phyloP scores from a whole-genome alignment of 2,888 invertebrate genomes.

The Terebella lapidaria region DNA sequence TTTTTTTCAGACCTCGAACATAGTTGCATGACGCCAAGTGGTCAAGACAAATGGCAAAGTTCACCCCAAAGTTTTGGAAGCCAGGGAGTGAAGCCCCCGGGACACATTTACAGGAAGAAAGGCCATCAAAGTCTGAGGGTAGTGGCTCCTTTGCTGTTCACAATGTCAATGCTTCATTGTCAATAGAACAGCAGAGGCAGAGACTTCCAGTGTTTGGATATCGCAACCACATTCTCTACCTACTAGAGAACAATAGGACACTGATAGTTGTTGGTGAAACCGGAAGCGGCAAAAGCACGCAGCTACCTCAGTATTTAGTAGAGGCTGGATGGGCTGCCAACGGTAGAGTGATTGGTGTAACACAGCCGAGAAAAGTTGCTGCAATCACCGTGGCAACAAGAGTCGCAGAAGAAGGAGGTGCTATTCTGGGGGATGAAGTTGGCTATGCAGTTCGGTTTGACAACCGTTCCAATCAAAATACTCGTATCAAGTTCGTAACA shows the following conservation, averaged over 20 bases:
- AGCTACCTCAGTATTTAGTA: slow-evolving; percentile 85
- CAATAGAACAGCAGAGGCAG: slow-evolving; percentile 78
- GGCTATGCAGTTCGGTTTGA: slow-evolving; percentile 78
- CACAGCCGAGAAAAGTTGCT: slow-evolving; percentile 87
- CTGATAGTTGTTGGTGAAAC: slow-evolving; percentile 83
- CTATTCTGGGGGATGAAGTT: slow-evolving; percentile 69
- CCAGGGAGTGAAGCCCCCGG: slow-evolving; percentile 25
- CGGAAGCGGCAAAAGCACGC: slow-evolving; percentile 91
- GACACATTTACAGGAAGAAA: slow-evolving; percentile 22
- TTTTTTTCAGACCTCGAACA: too few relatives aligned
- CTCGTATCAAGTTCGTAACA: slow-evolving; percentile 76
- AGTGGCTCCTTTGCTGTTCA: slow-evolving; percentile 40
- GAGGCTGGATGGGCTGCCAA: slow-evolving; percentile 79
- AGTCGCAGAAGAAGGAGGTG: slow-evolving; percentile 82
- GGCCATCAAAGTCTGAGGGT: slow-evolving; percentile 10
- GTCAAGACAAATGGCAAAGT: too few relatives aligned
- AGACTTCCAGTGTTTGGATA: slow-evolving; percentile 76
- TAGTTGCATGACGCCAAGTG: too few relatives aligned
- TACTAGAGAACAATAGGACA: slow-evolving; percentile 81
- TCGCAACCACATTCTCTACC: slow-evolving; percentile 79
- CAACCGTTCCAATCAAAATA: slow-evolving; percentile 50
- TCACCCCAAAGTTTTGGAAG: slow-evolving; percentile 15
- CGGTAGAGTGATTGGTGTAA: slow-evolving; percentile 73
- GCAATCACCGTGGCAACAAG: slow-evolving; percentile 77
- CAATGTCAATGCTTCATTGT: slow-evolving; percentile 78